A percentile compares a stretch with the other conserved stretches of the same genome.
Conservation (phyloP, 2,797 vertebrate genomes). For the Lacerta agilis region DNA sequence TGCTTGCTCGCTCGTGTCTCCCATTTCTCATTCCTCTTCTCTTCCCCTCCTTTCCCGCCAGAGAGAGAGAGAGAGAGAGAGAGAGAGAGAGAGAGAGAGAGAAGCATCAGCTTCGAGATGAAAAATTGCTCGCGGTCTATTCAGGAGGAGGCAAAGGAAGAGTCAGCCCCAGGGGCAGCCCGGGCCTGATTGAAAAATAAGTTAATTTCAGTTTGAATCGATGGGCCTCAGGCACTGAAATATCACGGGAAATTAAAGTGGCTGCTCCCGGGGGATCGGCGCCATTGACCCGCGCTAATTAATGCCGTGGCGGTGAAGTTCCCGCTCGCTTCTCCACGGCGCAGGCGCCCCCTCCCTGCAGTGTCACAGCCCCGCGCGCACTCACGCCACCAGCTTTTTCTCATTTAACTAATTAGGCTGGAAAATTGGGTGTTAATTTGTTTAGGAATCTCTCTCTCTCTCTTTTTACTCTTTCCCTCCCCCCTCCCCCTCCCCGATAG, state of each 20-base stretch:
- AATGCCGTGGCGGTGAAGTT: slow-evolving; percentile 90
- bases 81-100: slow-evolving; percentile 51
- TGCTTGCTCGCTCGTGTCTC: slow-evolving; percentile 2
- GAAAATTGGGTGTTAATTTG: slow-evolving; percentile 98
- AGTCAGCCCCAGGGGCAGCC: slow-evolving; percentile 92
- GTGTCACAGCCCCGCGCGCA: slow-evolving; percentile 75
- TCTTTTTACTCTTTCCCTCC: no score
- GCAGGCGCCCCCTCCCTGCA: slow-evolving; percentile 71
- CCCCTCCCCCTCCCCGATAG: not conserved
- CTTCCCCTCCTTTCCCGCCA: slow-evolving; percentile 56
- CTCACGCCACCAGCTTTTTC: slow-evolving; percentile 73
- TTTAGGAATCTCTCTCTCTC: slow-evolving; percentile 80
- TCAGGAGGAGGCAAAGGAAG: slow-evolving; percentile 89
- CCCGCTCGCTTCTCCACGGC: slow-evolving; percentile 80
- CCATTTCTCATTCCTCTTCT: slow-evolving; percentile 71
- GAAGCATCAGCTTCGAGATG: slow-evolving; percentile 84
- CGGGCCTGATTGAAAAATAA: slow-evolving; percentile 99
- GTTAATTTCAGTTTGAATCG: slow-evolving; percentile 99
- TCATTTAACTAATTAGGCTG: slow-evolving; percentile 99
- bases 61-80: slow-evolving; percentile 69
- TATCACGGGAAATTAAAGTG: slow-evolving; percentile 99
- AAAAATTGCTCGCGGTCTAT: slow-evolving; percentile 92
- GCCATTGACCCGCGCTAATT: slow-evolving; percentile 99
- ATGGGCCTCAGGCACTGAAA: slow-evolving; percentile 99
- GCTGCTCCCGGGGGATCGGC: slow-evolving; percentile 88